Evolutionary conservation across 30 jellyfish, hydroid and myxozoan species (phyloP), one percentile per base, ranked within the genome.

Genomic region (Aurelia sp.): DNA sequence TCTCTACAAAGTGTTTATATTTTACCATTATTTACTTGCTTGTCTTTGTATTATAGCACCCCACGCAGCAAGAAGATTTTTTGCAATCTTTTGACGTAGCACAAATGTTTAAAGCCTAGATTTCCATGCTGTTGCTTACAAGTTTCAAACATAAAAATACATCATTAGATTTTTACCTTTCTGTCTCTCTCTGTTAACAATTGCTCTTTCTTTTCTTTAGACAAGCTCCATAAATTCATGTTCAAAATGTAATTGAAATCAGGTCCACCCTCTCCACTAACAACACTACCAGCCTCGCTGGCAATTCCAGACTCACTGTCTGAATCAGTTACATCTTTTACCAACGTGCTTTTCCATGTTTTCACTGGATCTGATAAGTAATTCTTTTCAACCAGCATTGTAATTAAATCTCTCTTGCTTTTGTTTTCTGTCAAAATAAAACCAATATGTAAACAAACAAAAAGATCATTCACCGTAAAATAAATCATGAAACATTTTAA

Each of bases 301-400:
- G 74, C 97, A 84, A 84, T 55, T 8, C 77, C 76, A 5, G 86
- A 13, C 6, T 75, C 86, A 52, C 86, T 75, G 9, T 87, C 88
- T 23, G 21, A 88, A 55, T 66, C 79, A 5, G 19, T 44, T 16
- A 15, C 64, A 17, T 74, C 93, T 65, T 66, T 66, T 13, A 53
- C 71, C 4, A 70, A 19, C 22, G 83, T 30, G 53, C 71, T 72
- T 62, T 88, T 93, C 98, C 98, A 93, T 30, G 96, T 79, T 74
- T 95, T 95, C 61, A 95, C 99, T 19, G 99, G 99, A 72, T 95
- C 99, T 4, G 99, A 85, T 12, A 65, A 59, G 79, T 44, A 95
- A 5, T 97, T 92, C 41, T 88, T 70, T 73, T 84, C 97, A 21
- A 72, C 89, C 64, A 95, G 85, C 68, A 75, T 73, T 51, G 91